phyloP scores from a whole-genome alignment of 2,888 invertebrate genomes.

The Drosophila peninsularis region DNA sequence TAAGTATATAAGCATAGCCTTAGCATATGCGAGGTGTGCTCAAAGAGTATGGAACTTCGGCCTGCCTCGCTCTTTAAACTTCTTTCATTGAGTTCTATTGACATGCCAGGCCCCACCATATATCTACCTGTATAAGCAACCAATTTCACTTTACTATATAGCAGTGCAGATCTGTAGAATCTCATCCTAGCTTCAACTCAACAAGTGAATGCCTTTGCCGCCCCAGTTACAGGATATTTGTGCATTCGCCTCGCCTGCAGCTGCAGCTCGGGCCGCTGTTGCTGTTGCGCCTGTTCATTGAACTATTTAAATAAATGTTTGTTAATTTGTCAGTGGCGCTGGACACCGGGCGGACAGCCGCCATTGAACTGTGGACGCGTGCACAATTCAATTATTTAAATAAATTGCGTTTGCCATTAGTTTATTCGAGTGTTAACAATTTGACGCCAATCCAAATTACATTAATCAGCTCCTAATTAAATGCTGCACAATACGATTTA shows the following conservation, averaged over 20 bases:
- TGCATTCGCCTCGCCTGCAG: background rate
- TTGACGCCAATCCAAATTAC: slow-evolving; percentile 19
- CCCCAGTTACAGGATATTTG: background rate
- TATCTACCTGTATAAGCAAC: too few relatives aligned
- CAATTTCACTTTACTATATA: too few relatives aligned
- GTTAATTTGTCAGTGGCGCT: slow-evolving; percentile 46
- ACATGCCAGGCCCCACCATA: too few relatives aligned
- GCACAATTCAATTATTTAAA: slow-evolving; percentile 32
- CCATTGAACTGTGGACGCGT: slow-evolving; percentile 9
- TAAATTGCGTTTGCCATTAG: slow-evolving; percentile 41
- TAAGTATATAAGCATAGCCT: too few relatives aligned
- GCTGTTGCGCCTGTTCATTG: slow-evolving; percentile 21
- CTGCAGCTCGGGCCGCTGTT: background rate
- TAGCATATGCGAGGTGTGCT: too few relatives aligned
- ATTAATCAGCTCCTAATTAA: slow-evolving; percentile 16
- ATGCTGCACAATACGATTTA: background rate
- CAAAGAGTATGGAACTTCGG: too few relatives aligned
- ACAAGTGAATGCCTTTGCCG: too few relatives aligned
- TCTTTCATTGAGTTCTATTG: too few relatives aligned
- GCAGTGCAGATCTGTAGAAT: too few relatives aligned
- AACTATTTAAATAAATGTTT: slow-evolving; percentile 42
- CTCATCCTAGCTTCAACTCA: too few relatives aligned
- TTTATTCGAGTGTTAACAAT: slow-evolving; percentile 9
- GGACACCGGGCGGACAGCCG: slow-evolving; percentile 14
- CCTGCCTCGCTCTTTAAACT: too few relatives aligned